Percentiles rank a stretch among this genome's conserved stretches.
phyloP scores from a whole-genome alignment of 2,113 vertebrate species.

The Peromyscus californicus region DNA sequence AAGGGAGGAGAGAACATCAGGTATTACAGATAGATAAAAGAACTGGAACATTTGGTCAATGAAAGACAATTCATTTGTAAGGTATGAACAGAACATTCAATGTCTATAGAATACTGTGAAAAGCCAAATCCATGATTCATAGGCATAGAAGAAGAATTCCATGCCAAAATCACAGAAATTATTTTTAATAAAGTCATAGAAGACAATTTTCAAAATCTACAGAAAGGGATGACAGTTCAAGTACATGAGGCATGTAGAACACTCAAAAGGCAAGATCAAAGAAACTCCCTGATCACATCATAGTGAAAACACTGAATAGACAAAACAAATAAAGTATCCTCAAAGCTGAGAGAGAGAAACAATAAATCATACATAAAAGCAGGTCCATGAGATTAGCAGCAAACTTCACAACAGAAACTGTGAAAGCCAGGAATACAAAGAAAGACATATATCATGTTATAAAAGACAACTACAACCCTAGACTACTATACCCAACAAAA shows the following conservation, averaged over 20 bases:
- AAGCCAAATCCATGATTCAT: not conserved
- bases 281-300: not conserved
- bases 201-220: not conserved
- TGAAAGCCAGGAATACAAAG: not conserved
- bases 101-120: not conserved
- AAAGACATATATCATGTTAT: not conserved
- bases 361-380: not conserved
- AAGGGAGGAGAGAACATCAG: not conserved
- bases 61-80: not conserved
- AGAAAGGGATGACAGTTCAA: not conserved
- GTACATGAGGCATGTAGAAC: not conserved
- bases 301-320: not conserved
- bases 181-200: not conserved
- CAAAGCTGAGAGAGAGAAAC: not conserved
- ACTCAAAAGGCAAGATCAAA: not conserved
- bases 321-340: not conserved
- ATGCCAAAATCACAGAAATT: not conserved
- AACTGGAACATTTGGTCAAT: not conserved
- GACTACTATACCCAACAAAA: not conserved
- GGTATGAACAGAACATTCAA: not conserved
- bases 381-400: not conserved
- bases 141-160: not conserved
- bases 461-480: not conserved
- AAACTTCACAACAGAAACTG: not conserved
- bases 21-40: not conserved